Evolutionary conservation across 1,140 invertebrate species (phyloP).

Genomic region (Cotesia vestalis): DNA sequence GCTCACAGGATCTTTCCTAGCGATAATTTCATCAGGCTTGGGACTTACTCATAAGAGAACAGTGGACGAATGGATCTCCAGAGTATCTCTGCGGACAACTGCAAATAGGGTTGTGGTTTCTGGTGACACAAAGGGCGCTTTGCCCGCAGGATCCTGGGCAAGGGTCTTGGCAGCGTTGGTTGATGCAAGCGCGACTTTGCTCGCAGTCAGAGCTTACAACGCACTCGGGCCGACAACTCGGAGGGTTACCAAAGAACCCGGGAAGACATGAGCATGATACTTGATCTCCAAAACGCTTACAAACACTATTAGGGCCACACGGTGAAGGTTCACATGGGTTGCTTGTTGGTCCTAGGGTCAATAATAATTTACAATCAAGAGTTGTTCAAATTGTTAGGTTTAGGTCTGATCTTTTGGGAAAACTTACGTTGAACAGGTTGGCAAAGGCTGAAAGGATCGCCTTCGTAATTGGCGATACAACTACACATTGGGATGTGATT

Average conservation of each 20-base stretch:
- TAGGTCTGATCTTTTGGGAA: neutral
- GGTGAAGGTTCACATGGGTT: slow-evolving; percentile 72
- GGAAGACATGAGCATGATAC: slow-evolving; percentile 75
- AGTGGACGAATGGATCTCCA: slow-evolving; percentile 74
- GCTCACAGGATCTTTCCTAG: neutral
- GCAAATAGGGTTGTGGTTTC: slow-evolving; percentile 74
- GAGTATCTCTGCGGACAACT: slow-evolving; percentile 69
- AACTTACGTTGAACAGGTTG: slow-evolving; percentile 61
- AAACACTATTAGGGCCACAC: slow-evolving; percentile 81
- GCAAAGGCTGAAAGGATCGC: slow-evolving; percentile 73
- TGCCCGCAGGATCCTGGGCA: slow-evolving; percentile 80
- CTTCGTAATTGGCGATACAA: slow-evolving; percentile 79
- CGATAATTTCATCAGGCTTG: neutral
- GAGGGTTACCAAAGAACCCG: slow-evolving; percentile 76
- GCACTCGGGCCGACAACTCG: slow-evolving; percentile 80
- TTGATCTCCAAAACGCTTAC: slow-evolving; percentile 71
- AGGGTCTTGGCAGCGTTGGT: slow-evolving; percentile 80
- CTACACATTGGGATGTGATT: slow-evolving; percentile 72
- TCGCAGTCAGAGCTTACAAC: slow-evolving; percentile 81
- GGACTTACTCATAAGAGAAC: slow-evolving; percentile 69
- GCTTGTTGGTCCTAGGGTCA: slow-evolving; percentile 57
- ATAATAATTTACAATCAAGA: slow-evolving; percentile 48
- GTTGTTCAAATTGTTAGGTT: neutral
- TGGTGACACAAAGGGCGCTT: slow-evolving; percentile 69
- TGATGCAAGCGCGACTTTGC: slow-evolving; percentile 77